Conservation (phyloP, 2,888 invertebrate genomes). For the Brachyptera risi region DNA sequence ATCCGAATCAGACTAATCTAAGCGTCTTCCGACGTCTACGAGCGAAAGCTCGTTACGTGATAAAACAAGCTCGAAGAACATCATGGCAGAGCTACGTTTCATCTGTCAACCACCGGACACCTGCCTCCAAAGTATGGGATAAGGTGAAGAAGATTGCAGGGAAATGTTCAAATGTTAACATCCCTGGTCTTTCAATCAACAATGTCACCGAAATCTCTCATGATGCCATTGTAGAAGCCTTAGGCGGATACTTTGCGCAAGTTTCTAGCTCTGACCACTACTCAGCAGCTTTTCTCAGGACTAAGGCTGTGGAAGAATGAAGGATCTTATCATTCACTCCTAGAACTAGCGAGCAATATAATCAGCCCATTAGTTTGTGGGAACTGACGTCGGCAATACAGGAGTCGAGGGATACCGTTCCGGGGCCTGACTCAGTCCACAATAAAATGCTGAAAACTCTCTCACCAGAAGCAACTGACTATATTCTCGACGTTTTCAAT, state of each 20-base stretch:
- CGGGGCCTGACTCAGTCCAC: conserved; percentile 6
- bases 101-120: background rate
- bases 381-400: background rate
- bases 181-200: background rate
- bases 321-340: too few species aligned
- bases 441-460: conserved; percentile 12
- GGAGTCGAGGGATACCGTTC: background rate
- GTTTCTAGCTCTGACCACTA: too few species aligned
- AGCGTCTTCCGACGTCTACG: background rate
- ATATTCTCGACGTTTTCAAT: conserved; percentile 5
- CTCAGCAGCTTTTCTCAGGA: too few species aligned
- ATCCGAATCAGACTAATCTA: background rate
- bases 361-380: background rate
- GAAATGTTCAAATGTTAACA: background rate
- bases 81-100: conserved; percentile 1
- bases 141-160: background rate
- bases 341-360: too few species aligned
- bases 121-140: background rate
- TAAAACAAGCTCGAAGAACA: background rate
- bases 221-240: background rate
- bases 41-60: conserved; percentile 5
- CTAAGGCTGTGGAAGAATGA: too few species aligned
- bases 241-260: too few species aligned
- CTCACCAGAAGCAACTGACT: background rate
- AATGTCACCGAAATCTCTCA: background rate